Percentiles rank a stretch among this genome's conserved stretches.
phyloP scores from a whole-genome alignment of 2,888 invertebrate species.

The Crocallis elinguaria region DNA sequence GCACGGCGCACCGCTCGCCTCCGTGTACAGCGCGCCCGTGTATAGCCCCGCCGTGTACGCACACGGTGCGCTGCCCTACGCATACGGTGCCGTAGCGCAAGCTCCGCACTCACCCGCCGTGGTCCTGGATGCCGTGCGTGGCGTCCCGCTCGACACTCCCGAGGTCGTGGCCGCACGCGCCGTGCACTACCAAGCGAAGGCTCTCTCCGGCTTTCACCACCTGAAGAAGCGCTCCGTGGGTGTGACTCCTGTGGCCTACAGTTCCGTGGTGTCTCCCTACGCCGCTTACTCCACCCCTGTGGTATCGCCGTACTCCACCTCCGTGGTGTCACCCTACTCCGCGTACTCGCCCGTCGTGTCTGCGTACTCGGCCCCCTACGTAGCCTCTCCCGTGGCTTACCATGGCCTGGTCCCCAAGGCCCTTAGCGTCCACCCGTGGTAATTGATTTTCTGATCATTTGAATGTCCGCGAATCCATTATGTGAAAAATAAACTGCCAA shows the following conservation, averaged over 20 bases:
- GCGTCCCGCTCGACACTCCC: constrained; percentile 79
- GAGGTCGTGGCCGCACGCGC: constrained; percentile 79
- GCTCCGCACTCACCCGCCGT: constrained; percentile 74
- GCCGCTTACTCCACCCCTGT: constrained; percentile 28
- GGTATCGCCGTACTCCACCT: constrained; percentile 16
- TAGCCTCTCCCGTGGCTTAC: constrained; percentile 38
- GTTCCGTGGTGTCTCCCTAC: constrained; percentile 48
- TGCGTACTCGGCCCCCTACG: constrained; percentile 32
- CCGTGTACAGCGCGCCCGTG: constrained; percentile 40
- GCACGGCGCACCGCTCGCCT: constrained; percentile 53
- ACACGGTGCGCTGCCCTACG: constrained; percentile 29
- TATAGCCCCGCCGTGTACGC: constrained; percentile 44
- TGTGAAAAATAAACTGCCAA: constrained; percentile 21
- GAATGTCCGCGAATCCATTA: constrained; percentile 3
- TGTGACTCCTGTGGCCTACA: constrained; percentile 47
- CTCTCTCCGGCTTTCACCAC: constrained; percentile 68
- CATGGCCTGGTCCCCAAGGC: constrained; percentile 46
- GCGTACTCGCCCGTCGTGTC: constrained; percentile 24
- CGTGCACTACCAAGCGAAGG: constrained; percentile 76
- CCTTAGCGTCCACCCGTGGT: constrained; percentile 51
- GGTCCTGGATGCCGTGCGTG: constrained; percentile 71
- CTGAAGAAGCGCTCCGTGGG: constrained; percentile 69
- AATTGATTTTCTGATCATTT: constrained; percentile 25
- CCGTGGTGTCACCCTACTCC: constrained; percentile 28
- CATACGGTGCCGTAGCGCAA: constrained; percentile 53